Percentiles rank a stretch among this genome's conserved stretches.
phyloP scores from a whole-genome alignment of 2,797 vertebrate species.

The Forpus xanthops region DNA sequence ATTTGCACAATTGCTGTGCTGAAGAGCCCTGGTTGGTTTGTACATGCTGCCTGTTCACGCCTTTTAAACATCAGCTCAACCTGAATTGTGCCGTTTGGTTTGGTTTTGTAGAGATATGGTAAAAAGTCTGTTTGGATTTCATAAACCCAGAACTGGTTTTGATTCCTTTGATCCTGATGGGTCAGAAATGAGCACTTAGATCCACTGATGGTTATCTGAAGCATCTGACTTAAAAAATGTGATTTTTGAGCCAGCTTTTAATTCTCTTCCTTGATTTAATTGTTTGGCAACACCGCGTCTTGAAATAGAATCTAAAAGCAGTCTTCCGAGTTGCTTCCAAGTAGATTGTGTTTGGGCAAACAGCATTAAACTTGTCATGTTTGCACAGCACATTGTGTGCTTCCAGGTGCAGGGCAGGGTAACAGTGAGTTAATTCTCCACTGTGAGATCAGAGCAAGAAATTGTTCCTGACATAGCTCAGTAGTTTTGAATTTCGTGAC shows the following conservation, averaged over 20 bases:
- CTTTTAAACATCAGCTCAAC: neutral
- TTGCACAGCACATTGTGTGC: neutral
- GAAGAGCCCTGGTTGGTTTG: neutral
- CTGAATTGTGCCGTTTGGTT: neutral
- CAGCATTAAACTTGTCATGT: neutral
- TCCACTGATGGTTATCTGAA: neutral
- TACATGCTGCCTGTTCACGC: neutral
- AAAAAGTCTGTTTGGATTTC: neutral
- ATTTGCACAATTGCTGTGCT: neutral
- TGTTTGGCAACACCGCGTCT: neutral
- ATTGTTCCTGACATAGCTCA: conserved; percentile 21
- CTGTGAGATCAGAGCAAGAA: neutral
- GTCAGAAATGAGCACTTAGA: neutral
- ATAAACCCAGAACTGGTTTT: neutral
- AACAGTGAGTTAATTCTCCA: conserved; percentile 34
- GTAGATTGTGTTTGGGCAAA: neutral
- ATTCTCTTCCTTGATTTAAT: neutral
- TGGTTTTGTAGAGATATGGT: neutral
- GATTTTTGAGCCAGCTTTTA: conserved; percentile 1
- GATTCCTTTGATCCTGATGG: conserved; percentile 19
- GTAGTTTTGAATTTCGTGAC: conserved; percentile 50
- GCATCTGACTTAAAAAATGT: neutral
- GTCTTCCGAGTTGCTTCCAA: neutral
- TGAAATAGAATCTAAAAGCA: neutral
- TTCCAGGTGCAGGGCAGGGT: neutral